Base-by-base conservation (phyloP, 2,113 vertebrate species). In the Athene cunicularia region DNA sequence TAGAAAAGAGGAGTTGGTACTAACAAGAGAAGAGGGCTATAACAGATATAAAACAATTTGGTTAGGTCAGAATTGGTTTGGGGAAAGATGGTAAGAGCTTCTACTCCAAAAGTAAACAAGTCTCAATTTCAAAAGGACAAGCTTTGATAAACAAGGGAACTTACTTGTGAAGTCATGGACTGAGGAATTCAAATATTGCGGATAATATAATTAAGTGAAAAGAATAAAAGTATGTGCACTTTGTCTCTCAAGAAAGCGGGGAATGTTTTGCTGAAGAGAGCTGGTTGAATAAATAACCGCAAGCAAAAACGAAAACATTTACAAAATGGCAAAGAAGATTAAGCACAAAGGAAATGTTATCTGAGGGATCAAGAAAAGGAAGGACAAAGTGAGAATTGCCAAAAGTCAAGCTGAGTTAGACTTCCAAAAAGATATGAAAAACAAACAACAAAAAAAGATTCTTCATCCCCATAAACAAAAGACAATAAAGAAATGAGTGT, bases 281-380 rank as follows among this genome's bases (percentile, higher is more conserved):
- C 5, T 60, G 37, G 45, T 52, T 79, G 76, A 79, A 87, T 74
- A 93, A 96, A 81, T 72, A 96, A 81, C 47, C 80, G 81, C 74
- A 89, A 72, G 70, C 28, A 67, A 89, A 95, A 45, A 1, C 26
- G 21, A 62, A 88, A 96, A 95, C 52, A 87, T 68, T 89, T 95
- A 59, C 73, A 82, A 91, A 97, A 95, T 28, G 77, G 87, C 56
- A 72, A 93, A 93, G 39, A 87, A 64, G 21, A 73, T 83, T 79
- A 85, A 89, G 74, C 35, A 94, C 60, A 96, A 88, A 91, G 37
- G 30, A 85, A 89, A 81, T 67, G 26, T 74, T 96, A 84, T 87
- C 76, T 85, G 17, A 90, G 33, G 49, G 66, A 86, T 86, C 47
- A 86, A 86, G 81, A 67, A 94, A 79, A 87, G 56, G 80, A 93